phyloP scores from a whole-genome alignment of 1,140 invertebrate species.

The Paraescarpia echinospica region DNA sequence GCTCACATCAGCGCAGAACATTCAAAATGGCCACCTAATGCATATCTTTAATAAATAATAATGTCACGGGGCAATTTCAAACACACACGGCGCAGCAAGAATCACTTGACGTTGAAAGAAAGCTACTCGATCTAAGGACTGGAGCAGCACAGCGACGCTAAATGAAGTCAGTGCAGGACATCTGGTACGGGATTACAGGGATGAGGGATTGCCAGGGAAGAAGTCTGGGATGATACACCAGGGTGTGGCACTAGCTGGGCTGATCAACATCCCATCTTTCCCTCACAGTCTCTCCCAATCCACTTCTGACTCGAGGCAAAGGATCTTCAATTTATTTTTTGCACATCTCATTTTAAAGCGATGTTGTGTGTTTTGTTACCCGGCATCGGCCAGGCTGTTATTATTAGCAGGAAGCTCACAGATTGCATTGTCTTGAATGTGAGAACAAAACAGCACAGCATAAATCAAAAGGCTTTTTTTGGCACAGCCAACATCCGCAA shows the following conservation, averaged over 20 bases:
- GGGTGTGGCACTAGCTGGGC: not conserved
- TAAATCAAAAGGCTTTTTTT: no score
- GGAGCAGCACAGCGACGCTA: not conserved
- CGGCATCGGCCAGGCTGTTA: no score
- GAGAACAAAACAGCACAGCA: no score
- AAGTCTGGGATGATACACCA: not conserved
- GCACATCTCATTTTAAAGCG: no score
- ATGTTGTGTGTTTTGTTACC: no score
- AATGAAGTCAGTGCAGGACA: not conserved
- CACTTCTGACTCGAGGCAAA: no score
- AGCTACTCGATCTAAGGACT: not conserved
- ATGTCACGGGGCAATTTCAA: not conserved
- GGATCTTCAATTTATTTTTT: no score
- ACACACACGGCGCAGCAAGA: not conserved
- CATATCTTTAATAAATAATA: constrained; percentile 2
- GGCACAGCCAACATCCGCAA: no score
- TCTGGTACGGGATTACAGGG: not conserved
- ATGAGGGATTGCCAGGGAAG: not conserved
- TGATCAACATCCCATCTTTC: not conserved
- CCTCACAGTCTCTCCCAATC: not conserved
- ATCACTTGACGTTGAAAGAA: not conserved
- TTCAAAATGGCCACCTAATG: not conserved
- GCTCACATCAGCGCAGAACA: not conserved
- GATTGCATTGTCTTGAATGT: no score
- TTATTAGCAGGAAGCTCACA: no score